Evolutionary conservation across 2,113 vertebrate genomes (phyloP).

Genomic region (Athene noctua): DNA sequence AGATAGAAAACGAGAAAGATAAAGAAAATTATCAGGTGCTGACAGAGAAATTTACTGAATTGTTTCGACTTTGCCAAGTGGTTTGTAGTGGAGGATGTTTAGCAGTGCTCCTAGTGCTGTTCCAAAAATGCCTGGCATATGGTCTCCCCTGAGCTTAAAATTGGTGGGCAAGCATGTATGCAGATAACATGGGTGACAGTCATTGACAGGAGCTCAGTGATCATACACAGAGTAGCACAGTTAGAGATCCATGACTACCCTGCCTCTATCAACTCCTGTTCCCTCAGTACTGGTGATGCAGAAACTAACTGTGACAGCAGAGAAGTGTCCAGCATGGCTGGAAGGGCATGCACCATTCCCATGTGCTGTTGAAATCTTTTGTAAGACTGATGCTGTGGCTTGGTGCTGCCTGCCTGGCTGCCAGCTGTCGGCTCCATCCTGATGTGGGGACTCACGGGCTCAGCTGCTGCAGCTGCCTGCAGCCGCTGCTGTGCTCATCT

Average conservation of each 20-base stretch:
- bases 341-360: background rate
- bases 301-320: background rate
- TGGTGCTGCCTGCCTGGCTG: background rate
- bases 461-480: background rate
- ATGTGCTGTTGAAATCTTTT: background rate
- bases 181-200: fast-evolving
- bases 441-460: background rate
- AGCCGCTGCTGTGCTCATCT: background rate
- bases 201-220: background rate
- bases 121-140: background rate
- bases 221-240: background rate
- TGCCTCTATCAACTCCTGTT: background rate
- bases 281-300: background rate
- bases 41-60: background rate
- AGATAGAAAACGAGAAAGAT: background rate
- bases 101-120: background rate
- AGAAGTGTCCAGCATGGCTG: background rate
- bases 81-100: background rate
- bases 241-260: background rate
- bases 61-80: background rate
- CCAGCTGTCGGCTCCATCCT: background rate
- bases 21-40: background rate
- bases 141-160: background rate
- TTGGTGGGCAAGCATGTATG: fast-evolving
- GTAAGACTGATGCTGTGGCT: background rate